phyloP scores from a whole-genome alignment of 2,888 invertebrate species.

The Drosophila merina region DNA sequence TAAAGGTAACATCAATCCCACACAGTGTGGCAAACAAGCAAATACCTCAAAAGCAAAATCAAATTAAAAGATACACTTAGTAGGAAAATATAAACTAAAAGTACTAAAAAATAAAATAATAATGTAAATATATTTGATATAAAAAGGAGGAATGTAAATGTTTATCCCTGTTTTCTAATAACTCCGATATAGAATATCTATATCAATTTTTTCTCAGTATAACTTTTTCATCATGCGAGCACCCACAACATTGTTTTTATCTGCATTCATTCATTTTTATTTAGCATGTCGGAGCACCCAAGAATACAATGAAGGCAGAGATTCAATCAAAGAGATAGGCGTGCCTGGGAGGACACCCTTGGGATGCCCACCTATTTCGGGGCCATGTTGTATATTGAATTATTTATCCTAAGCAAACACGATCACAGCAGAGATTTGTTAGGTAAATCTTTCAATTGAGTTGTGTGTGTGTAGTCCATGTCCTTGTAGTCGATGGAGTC shows the following conservation, averaged over 20 bases:
- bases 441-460: constrained; percentile 49
- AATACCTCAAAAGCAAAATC: neutral
- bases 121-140: too few relatives aligned
- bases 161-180: too few relatives aligned
- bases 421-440: constrained; percentile 66
- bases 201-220: neutral
- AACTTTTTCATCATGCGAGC: neutral
- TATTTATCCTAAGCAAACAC: constrained; percentile 78
- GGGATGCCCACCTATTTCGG: constrained; percentile 25
- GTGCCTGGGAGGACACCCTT: constrained; percentile 29
- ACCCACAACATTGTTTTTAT: constrained; percentile 29
- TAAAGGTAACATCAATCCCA: constrained; percentile 50
- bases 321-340: constrained; percentile 70
- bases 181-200: too few relatives aligned
- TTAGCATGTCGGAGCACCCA: constrained; percentile 47
- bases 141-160: too few relatives aligned
- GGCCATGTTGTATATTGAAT: constrained; percentile 66
- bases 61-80: constrained; percentile 6
- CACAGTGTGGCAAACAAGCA: constrained; percentile 22
- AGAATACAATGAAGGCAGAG: constrained; percentile 46
- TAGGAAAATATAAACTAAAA: neutral
- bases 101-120: too few relatives aligned
- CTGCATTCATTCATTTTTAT: constrained; percentile 41
- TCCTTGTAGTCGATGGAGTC: constrained; percentile 6
- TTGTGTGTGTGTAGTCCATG: constrained; percentile 4